A percentile compares a stretch with the other conserved stretches of the same genome.
phyloP scores from a whole-genome alignment of 2,113 vertebrate genomes.

The Corythaeola cristata region DNA sequence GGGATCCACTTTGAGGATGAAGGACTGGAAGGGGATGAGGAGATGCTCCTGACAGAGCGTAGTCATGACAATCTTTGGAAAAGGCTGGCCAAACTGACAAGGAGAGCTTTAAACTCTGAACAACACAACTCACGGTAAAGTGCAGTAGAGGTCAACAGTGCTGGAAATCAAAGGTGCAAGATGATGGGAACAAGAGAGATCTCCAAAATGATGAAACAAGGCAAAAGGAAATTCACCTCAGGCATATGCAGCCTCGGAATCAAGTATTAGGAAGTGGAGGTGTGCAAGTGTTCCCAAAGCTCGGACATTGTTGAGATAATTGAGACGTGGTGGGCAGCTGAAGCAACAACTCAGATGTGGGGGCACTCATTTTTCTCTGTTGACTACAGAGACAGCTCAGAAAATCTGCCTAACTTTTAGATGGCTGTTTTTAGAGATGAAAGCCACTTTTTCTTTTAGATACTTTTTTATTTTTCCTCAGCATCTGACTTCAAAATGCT shows the following conservation, averaged over 20 bases:
- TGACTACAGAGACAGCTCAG: not conserved
- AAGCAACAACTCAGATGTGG: not conserved
- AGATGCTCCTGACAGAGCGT: not conserved
- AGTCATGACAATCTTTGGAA: not conserved
- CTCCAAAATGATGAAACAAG: not conserved
- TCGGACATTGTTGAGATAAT: not conserved
- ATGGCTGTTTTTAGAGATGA: not conserved
- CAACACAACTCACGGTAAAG: not conserved
- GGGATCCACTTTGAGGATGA: not conserved
- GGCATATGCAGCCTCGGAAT: not conserved
- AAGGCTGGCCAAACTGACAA: not conserved
- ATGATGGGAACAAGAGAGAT: not conserved
- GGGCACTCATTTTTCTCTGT: not conserved
- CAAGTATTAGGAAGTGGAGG: not conserved
- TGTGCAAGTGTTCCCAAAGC: not conserved
- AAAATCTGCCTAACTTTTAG: not conserved
- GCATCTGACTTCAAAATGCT: not conserved
- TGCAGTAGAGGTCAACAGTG: not conserved
- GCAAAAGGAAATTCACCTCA: not conserved
- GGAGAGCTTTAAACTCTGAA: not conserved
- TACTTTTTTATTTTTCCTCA: not conserved
- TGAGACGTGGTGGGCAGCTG: not conserved
- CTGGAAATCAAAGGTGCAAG: not conserved
- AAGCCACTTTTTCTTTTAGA: not conserved
- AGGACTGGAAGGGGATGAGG: not conserved